Percentiles rank a stretch among this genome's conserved stretches.
phyloP scores from a whole-genome alignment of 2,113 vertebrate genomes.

The Lagopus leucura region DNA sequence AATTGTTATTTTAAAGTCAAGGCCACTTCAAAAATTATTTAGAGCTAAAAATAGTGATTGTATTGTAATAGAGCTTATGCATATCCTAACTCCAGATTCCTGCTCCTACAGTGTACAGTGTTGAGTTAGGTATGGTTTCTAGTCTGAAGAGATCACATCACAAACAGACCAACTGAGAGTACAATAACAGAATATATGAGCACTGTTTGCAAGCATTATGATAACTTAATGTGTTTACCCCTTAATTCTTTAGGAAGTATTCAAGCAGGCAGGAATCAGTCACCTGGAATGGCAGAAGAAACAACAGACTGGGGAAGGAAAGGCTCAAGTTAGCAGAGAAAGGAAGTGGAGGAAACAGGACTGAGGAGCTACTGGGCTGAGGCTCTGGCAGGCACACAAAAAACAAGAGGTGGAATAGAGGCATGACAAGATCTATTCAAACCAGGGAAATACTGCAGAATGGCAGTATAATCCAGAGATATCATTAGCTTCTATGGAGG shows the following conservation, averaged over 20 bases:
- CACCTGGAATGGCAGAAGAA: background rate
- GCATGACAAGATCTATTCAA: background rate
- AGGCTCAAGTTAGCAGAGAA: background rate
- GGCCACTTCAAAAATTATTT: background rate
- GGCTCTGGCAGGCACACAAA: background rate
- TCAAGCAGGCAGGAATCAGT: background rate
- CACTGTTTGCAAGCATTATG: background rate
- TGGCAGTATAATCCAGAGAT: background rate
- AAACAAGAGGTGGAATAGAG: background rate
- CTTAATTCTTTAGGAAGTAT: background rate
- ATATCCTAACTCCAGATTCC: background rate
- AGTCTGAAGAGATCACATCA: background rate
- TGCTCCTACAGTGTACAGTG: background rate
- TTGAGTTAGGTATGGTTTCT: background rate
- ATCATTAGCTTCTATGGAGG: background rate
- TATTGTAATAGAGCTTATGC: background rate
- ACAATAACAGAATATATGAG: background rate
- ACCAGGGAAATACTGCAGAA: background rate
- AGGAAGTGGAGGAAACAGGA: background rate
- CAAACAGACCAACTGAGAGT: background rate
- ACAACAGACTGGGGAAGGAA: background rate
- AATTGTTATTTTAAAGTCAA: background rate
- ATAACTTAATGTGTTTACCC: background rate
- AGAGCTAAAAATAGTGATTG: background rate
- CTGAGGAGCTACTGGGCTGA: background rate